phyloP scores from a whole-genome alignment of 2,888 invertebrate species.

The Cybosia mesomella region DNA sequence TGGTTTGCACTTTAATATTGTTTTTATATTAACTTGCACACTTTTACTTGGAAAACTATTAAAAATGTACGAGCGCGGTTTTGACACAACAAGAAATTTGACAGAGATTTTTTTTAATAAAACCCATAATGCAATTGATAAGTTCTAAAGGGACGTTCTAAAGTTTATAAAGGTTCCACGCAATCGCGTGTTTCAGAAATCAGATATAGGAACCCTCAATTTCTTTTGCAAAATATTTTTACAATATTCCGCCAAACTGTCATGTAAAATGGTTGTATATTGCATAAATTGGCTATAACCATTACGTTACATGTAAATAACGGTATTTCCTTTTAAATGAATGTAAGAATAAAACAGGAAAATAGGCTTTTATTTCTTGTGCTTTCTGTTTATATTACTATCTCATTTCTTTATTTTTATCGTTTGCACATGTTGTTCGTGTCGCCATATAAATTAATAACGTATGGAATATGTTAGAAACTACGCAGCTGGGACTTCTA shows the following conservation, averaged over 20 bases:
- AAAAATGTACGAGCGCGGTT: too few relatives aligned
- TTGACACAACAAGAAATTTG: too few relatives aligned
- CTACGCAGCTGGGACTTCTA: slow-evolving; percentile 10
- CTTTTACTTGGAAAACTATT: too few relatives aligned
- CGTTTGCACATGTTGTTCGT: slow-evolving; percentile 19
- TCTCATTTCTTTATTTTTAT: slow-evolving; percentile 17
- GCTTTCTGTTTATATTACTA: slow-evolving; percentile 11
- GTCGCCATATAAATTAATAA: slow-evolving; percentile 24
- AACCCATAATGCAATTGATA: too few relatives aligned
- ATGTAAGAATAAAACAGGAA: slow-evolving; percentile 29
- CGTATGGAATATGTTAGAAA: slow-evolving; percentile 1
- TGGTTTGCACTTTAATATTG: too few relatives aligned
- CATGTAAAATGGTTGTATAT: slow-evolving; percentile 6
- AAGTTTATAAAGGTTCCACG: too few relatives aligned
- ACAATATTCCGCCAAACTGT: slow-evolving; percentile 10
- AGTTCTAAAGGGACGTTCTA: too few relatives aligned
- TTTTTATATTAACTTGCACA: too few relatives aligned
- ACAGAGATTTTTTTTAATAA: too few relatives aligned
- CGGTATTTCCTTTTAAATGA: slow-evolving; percentile 42
- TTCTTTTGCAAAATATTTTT: neutral
- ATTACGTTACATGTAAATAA: slow-evolving; percentile 45
- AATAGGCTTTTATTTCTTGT: slow-evolving; percentile 28
- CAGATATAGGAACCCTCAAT: neutral
- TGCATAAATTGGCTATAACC: slow-evolving; percentile 37
- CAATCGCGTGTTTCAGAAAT: neutral